Evolutionary conservation across 2,888 invertebrate species (phyloP).

Genomic region (Cecidostiba fungosa): DNA sequence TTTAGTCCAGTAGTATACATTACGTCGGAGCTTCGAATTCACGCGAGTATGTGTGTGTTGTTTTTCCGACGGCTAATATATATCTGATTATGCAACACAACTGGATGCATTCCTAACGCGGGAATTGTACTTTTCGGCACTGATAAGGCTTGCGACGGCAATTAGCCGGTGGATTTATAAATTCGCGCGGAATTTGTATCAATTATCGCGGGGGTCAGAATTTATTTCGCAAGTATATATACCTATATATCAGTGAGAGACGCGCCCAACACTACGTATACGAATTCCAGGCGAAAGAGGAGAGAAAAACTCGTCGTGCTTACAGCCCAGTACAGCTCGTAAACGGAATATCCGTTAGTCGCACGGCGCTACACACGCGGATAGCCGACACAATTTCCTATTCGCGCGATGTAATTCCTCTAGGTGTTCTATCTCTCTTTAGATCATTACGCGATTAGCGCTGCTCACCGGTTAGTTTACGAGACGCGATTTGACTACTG

Average conservation of each 20-base stretch:
- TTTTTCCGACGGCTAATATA: not conserved
- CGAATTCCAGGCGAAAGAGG: not conserved
- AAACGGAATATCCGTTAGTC: constrained; percentile 42
- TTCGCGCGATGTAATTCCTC: constrained; percentile 3
- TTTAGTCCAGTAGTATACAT: constrained; percentile 14
- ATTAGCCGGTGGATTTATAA: not conserved
- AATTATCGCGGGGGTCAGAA: too few species aligned
- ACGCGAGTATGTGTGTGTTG: not conserved
- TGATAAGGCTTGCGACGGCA: not conserved
- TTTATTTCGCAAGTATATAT: too few species aligned
- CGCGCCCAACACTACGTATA: too few species aligned
- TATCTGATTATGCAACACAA: not conserved
- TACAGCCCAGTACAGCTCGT: not conserved
- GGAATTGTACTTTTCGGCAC: not conserved
- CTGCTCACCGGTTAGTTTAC: constrained; percentile 40
- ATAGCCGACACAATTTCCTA: constrained; percentile 25
- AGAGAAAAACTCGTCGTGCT: not conserved
- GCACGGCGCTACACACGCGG: not conserved
- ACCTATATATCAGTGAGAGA: too few species aligned
- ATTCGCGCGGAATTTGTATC: not conserved
- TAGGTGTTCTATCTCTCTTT: not conserved
- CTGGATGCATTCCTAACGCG: not conserved
- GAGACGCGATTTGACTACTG: constrained; percentile 53
- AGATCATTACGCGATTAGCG: constrained; percentile 39
- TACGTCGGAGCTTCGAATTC: not conserved